A percentile compares a stretch with the other conserved stretches of the same genome.
These are phyloP conservation scores for Burhinus bistriatus DNA, from an alignment of 2,113 vertebrate species.

Conservation along the genomic window DNA sequence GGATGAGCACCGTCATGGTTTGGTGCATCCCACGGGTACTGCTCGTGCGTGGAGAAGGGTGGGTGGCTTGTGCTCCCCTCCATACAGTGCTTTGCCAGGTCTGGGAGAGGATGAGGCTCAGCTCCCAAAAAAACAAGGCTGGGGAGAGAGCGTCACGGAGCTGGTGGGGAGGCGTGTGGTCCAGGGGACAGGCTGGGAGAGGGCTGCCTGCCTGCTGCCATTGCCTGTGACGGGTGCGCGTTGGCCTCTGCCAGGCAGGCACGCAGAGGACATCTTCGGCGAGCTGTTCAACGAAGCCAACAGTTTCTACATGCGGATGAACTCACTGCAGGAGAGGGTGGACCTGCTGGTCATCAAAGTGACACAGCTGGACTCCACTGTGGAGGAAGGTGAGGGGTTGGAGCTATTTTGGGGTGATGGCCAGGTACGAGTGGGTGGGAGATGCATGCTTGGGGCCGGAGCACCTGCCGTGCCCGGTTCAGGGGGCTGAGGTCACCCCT, in stretches of 20 bases:
- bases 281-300: conserved; percentile 94
- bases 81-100: fast-evolving
- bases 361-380: conserved; percentile 91
- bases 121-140: background rate
- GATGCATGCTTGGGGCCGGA: fast-evolving
- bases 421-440: background rate
- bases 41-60: fast-evolving
- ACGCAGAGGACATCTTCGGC: conserved; percentile 91
- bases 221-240: fast-evolving
- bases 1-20: fast-evolving
- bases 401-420: background rate
- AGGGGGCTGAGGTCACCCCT: background rate
- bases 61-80: background rate
- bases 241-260: conserved; percentile 72
- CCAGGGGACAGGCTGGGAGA: background rate
- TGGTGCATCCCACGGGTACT: background rate
- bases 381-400: conserved; percentile 85
- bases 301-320: conserved; percentile 92
- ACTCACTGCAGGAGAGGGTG: conserved; percentile 89
- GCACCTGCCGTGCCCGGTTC: fast-evolving
- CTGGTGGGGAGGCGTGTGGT: fast-evolving
- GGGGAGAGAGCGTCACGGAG: fast-evolving
- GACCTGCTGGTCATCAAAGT: conserved; percentile 92
- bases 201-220: background rate
- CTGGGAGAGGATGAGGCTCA: background rate